A percentile compares a stretch with the other conserved stretches of the same genome.
phyloP scores from a whole-genome alignment of 2,797 vertebrate genomes.

The Pagetopsis macropterus region DNA sequence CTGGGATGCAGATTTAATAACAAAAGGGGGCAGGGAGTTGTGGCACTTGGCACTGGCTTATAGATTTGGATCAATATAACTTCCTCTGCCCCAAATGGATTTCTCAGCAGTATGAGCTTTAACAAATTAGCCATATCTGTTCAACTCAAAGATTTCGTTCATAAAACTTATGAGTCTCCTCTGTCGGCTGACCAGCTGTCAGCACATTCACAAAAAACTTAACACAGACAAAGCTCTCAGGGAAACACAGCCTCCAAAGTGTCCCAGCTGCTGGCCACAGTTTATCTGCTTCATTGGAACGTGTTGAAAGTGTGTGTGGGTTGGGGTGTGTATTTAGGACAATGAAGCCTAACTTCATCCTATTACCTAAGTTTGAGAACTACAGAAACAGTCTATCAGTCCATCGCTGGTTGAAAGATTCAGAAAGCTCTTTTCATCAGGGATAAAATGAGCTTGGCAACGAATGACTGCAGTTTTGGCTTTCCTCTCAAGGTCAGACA shows the following conservation, averaged over 20 bases:
- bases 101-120: slow-evolving; percentile 48
- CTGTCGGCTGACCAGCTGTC: slow-evolving; percentile 47
- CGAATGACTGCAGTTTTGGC: slow-evolving; percentile 29
- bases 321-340: slow-evolving; percentile 18
- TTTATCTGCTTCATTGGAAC: slow-evolving; percentile 61
- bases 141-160: slow-evolving; percentile 49
- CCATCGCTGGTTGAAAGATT: slow-evolving; percentile 54
- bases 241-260: slow-evolving; percentile 44
- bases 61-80: slow-evolving; percentile 10
- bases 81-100: slow-evolving; percentile 45
- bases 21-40: neutral
- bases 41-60: neutral
- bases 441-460: slow-evolving; percentile 68
- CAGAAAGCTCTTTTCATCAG: slow-evolving; percentile 66
- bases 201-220: slow-evolving; percentile 56
- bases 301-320: slow-evolving; percentile 60
- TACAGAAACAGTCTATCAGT: slow-evolving; percentile 38
- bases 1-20: slow-evolving; percentile 3
- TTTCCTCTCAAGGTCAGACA: slow-evolving; percentile 67
- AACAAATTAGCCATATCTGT: slow-evolving; percentile 30
- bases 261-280: slow-evolving; percentile 22
- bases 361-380: slow-evolving; percentile 37
- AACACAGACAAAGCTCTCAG: slow-evolving; percentile 31
- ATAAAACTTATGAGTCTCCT: slow-evolving; percentile 6
- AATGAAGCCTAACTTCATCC: slow-evolving; percentile 49